Conservation (phyloP, 1,140 invertebrate species). For the Trissolcus basalis region DNA sequence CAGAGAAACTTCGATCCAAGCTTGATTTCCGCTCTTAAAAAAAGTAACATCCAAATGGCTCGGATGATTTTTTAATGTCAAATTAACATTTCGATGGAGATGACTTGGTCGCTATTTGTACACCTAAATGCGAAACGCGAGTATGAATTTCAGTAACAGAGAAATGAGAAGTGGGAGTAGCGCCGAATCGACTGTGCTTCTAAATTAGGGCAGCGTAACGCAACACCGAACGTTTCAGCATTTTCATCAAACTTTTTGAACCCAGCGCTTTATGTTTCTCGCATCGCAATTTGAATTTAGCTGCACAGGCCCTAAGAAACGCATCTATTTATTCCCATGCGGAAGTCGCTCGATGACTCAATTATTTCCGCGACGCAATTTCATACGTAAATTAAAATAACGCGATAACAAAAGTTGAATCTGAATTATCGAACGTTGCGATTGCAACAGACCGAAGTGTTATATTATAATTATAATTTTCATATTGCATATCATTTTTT, state of each 20-base stretch:
- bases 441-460: background rate
- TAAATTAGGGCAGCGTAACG: constrained; percentile 77
- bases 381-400: no score
- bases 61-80: constrained; percentile 8
- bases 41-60: no score
- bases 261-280: constrained; percentile 11
- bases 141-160: constrained; percentile 69
- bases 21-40: background rate
- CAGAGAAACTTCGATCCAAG: constrained; percentile 14
- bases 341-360: no score
- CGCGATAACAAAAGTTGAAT: no score
- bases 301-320: no score
- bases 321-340: no score
- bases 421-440: background rate
- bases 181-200: constrained; percentile 67
- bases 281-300: no score
- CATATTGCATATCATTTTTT: constrained; percentile 11
- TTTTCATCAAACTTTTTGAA: constrained; percentile 55
- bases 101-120: constrained; percentile 38
- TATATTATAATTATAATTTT: constrained; percentile 22
- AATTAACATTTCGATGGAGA: constrained; percentile 16
- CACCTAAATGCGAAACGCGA: constrained; percentile 39
- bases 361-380: no score
- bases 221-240: constrained; percentile 71
- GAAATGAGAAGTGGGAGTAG: constrained; percentile 56